These are phyloP conservation scores for Tyto alba DNA, from an alignment of 2,113 vertebrate species.

Conservation along the genomic window DNA sequence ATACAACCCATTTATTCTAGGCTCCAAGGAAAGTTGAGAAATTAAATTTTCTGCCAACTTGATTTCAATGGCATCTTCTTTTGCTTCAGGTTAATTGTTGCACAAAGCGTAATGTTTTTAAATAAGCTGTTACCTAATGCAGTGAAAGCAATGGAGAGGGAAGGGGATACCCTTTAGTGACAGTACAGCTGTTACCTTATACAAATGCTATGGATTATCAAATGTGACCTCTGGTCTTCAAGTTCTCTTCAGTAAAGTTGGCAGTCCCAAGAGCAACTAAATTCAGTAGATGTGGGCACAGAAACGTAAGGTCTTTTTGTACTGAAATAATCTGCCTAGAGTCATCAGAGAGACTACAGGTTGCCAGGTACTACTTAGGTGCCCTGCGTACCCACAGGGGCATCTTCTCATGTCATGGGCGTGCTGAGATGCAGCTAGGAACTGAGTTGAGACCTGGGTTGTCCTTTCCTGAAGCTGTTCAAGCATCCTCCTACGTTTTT, in stretches of 20 bases:
- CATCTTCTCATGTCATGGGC: neutral
- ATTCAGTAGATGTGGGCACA: neutral
- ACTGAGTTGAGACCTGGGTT: neutral
- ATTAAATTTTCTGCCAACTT: slow-evolving; percentile 1
- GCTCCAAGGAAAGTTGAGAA: neutral
- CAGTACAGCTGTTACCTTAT: neutral
- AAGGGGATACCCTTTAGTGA: neutral
- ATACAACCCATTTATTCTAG: neutral
- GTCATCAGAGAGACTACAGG: neutral
- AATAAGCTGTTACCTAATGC: neutral
- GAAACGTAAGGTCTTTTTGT: neutral
- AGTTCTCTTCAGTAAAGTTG: neutral
- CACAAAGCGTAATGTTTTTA: neutral
- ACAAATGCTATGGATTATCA: neutral
- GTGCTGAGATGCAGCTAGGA: neutral
- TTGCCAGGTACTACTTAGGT: neutral
- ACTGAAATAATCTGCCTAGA: neutral
- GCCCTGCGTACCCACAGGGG: neutral
- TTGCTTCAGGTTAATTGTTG: neutral
- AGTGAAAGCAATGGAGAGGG: neutral
- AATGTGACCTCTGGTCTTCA: neutral
- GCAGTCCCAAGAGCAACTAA: neutral
- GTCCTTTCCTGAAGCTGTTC: neutral
- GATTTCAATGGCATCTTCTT: neutral
- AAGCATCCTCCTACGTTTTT: neutral